These are phyloP conservation scores for Musca domestica DNA, from an alignment of 1,140 invertebrate species.

Conservation along the genomic window DNA sequence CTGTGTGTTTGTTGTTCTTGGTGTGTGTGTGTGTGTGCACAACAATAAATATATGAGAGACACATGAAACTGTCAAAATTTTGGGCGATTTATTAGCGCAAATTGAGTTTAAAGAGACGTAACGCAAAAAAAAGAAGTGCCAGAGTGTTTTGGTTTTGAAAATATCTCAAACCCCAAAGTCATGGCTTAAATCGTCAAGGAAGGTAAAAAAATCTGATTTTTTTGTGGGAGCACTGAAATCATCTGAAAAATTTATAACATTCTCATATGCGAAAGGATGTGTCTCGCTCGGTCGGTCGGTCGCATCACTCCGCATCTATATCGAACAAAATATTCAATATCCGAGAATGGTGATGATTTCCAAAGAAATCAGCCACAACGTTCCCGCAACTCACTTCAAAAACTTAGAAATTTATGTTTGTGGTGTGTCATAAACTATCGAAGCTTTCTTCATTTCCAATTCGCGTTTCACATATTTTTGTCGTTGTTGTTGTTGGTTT, in stretches of 20 bases:
- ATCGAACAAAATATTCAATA: no score
- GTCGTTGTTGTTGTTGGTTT: neutral
- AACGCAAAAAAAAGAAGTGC: neutral
- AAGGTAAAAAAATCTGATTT: conserved; percentile 6
- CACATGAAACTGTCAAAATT: conserved; percentile 20
- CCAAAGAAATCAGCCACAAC: conserved; percentile 13
- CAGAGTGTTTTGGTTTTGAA: no score
- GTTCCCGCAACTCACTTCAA: neutral
- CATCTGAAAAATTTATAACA: conserved; percentile 18
- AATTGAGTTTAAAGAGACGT: conserved; percentile 22
- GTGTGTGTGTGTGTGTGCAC: no score
- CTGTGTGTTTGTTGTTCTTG: no score
- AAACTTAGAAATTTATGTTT: conserved; percentile 6
- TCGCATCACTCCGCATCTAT: neutral
- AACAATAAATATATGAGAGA: neutral
- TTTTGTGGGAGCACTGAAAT: conserved; percentile 3
- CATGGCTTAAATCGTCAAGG: no score
- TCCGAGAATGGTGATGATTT: conserved; percentile 6
- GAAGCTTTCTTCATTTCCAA: no score
- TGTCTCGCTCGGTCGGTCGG: neutral
- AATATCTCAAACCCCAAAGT: no score
- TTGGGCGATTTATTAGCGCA: conserved; percentile 25
- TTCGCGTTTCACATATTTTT: conserved; percentile 4
- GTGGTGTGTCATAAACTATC: conserved; percentile 4
- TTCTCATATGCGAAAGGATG: neutral